Evolutionary conservation across 2,113 vertebrate genomes (phyloP).

Genomic region (Ardeotis arabs): DNA sequence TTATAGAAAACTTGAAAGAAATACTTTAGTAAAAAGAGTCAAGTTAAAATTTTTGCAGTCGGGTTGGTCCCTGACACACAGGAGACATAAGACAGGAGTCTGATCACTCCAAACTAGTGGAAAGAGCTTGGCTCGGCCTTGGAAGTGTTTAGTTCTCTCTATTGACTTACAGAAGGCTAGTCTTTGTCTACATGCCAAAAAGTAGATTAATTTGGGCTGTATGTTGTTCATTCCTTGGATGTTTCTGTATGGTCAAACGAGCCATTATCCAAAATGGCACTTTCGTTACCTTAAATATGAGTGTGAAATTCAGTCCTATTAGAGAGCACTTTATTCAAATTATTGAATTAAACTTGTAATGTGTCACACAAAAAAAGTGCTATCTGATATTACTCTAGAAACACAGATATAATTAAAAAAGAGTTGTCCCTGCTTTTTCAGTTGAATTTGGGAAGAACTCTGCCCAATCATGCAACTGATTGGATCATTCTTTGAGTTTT

Average conservation of each 20-base stretch:
- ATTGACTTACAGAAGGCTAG: not conserved
- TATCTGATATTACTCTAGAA: not conserved
- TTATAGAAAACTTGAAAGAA: not conserved
- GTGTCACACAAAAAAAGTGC: not conserved
- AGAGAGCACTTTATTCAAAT: not conserved
- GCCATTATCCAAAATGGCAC: not conserved
- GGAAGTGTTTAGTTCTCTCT: not conserved
- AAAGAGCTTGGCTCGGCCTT: not conserved
- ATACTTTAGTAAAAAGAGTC: not conserved
- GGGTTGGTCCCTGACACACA: not conserved
- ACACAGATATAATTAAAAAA: not conserved
- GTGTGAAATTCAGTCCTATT: not conserved
- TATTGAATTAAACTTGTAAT: not conserved
- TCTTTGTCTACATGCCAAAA: not conserved
- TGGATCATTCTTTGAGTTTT: not conserved
- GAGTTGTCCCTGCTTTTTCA: not conserved
- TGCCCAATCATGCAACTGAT: not conserved
- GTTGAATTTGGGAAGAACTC: not conserved
- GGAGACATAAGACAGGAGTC: not conserved
- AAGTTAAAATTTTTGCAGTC: not conserved
- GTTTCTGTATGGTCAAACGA: not conserved
- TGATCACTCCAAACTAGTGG: not conserved
- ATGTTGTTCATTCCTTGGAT: not conserved
- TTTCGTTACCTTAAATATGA: not conserved
- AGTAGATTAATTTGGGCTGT: not conserved